Evolutionary conservation across 2,797 vertebrate genomes (phyloP).

Genomic region (Psittacula derbiana): DNA sequence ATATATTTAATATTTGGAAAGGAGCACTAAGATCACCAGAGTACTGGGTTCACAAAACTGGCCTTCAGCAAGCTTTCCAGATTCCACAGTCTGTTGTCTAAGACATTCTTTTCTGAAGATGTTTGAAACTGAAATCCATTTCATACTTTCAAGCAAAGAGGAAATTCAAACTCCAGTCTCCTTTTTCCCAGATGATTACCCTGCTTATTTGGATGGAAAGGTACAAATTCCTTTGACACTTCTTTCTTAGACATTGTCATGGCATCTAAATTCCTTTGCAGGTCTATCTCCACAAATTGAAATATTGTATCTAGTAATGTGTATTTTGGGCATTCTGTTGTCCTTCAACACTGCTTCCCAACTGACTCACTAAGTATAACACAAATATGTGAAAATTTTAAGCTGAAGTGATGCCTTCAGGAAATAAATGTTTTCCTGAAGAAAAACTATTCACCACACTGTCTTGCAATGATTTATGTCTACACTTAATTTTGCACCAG

Average conservation of each 20-base stretch:
- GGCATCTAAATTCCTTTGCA: background rate
- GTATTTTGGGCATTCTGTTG: background rate
- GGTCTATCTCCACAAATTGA: background rate
- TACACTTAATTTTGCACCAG: slow-evolving; percentile 1
- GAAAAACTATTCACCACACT: background rate
- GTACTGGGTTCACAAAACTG: background rate
- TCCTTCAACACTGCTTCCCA: background rate
- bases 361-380: background rate
- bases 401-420: background rate
- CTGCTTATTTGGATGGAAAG: background rate
- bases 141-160: background rate
- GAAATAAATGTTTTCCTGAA: slow-evolving; percentile 35
- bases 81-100: background rate
- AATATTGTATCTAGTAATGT: background rate
- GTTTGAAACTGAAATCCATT: background rate
- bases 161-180: background rate
- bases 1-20: background rate
- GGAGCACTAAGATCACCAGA: background rate
- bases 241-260: background rate
- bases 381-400: slow-evolving; percentile 8
- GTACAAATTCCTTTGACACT: background rate
- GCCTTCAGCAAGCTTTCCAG: background rate
- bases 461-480: slow-evolving; percentile 10
- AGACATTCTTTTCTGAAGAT: background rate
- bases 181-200: background rate